phyloP scores from a whole-genome alignment of 2,888 invertebrate genomes.

The Euzophera pinguis region DNA sequence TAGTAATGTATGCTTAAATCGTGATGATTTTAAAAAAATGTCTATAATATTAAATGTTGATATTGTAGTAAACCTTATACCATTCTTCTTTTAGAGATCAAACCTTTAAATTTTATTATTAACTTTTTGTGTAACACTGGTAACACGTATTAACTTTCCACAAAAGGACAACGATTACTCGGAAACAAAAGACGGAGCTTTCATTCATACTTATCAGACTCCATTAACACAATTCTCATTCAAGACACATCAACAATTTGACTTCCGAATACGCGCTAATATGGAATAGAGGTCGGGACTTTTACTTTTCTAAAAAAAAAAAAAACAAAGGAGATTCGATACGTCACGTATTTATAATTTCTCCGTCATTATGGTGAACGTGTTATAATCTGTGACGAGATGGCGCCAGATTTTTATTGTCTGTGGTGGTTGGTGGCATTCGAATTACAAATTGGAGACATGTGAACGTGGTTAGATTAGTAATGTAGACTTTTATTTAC shows the following conservation, averaged over 20 bases:
- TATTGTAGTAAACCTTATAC: no score
- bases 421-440: conserved; percentile 38
- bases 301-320: conserved; percentile 59
- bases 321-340: conserved; percentile 31
- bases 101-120: no score
- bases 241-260: conserved; percentile 46
- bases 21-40: no score
- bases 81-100: no score
- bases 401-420: conserved; percentile 74
- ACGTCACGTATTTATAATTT: conserved; percentile 71
- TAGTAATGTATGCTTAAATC: no score
- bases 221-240: conserved; percentile 26
- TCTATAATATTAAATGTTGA: no score
- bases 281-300: conserved; percentile 48
- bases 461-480: conserved; percentile 26
- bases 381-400: conserved; percentile 64
- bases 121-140: no score
- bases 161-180: conserved; percentile 33
- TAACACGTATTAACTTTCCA: conserved; percentile 7
- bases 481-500: not conserved
- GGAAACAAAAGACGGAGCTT: conserved; percentile 26
- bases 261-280: conserved; percentile 61
- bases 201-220: conserved; percentile 39
- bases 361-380: conserved; percentile 66
- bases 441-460: conserved; percentile 27